Base-by-base conservation (phyloP, 2,113 vertebrate genomes). In the Pomatorhinus ruficollis region DNA sequence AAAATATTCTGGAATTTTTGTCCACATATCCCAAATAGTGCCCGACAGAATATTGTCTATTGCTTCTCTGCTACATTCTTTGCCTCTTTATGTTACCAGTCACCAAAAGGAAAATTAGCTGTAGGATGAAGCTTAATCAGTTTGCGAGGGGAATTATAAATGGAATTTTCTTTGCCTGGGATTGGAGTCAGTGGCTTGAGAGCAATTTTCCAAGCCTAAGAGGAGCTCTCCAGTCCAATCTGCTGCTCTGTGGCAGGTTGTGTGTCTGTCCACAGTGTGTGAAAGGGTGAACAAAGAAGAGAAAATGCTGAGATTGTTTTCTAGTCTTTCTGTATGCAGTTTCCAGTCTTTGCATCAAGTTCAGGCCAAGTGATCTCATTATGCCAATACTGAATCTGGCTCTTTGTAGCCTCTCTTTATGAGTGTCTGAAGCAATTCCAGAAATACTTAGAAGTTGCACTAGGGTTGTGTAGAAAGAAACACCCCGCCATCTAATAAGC, bases 281-380 rank as follows among this genome's bases (percentile, higher is more conserved):
- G 90, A 87, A 94, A 81, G 69, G 31, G 56, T 72, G 56, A 90
- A 90, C 35, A 93, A 86, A 80, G 64, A 78, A 66, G 23, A 37
- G 28, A 50, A 95, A 90, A 90, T n/a, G 47, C 76, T 75, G 56
- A 33, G 44, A 39, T 81, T 65, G 44, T 88, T 93, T 86, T 52
- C 68, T 45, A 75, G 22, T 24, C 76, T 71, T 86, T 78, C 52
- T 49, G 15, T 25, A 18, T 3, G 24, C 60, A 44, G 31, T 30
- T 93, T 56, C 76, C 81, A 52, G 59, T 61, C 39, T 81, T 76
- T 60, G 39, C 30, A 59, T 30, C 47, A 33, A 53, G 40, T 71
- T 78, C 88, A 89, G 53, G 76, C 85, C 92, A 91, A 92, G 83
- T 57, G 86, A 81, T 88, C 83, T 93, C 83, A 90, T 83, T 83